These are phyloP conservation scores for Euproctis similis DNA, from an alignment of 2,888 invertebrate genomes.

Conservation along the genomic window DNA sequence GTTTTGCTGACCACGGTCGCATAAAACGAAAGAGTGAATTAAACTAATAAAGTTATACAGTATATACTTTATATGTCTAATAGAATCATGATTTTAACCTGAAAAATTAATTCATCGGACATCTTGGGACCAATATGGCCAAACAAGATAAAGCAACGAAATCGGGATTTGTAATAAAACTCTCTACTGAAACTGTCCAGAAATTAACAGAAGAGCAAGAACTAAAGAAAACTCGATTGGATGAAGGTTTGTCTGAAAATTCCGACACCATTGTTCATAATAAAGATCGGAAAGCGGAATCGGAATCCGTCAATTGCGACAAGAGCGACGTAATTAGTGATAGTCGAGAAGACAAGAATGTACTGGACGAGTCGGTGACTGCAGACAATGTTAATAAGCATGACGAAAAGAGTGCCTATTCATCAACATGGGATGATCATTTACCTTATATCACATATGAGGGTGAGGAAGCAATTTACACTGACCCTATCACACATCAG, in stretches of 20 bases:
- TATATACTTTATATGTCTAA: no score
- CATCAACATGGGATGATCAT: slow-evolving; percentile 54
- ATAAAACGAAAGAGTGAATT: no score
- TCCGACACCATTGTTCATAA: slow-evolving; percentile 7
- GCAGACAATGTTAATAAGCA: slow-evolving; percentile 2
- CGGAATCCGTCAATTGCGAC: slow-evolving; percentile 1
- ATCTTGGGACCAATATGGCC: slow-evolving; percentile 31
- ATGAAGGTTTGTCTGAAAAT: no score
- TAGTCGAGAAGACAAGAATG: no score
- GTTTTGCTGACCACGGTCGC: no score
- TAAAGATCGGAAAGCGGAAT: slow-evolving; percentile 3
- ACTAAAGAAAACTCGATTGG: slow-evolving; percentile 22
- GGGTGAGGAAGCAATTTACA: slow-evolving; percentile 82
- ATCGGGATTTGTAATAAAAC: slow-evolving; percentile 65
- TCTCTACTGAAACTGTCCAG: slow-evolving; percentile 63
- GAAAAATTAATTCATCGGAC: no score
- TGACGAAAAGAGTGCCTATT: slow-evolving; percentile 4
- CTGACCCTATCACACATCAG: slow-evolving; percentile 81
- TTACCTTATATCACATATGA: slow-evolving; percentile 81
- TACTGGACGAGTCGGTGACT: slow-evolving; percentile 1
- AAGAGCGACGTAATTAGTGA: no score
- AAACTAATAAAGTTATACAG: no score
- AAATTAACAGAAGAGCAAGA: slow-evolving; percentile 57
- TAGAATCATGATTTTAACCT: no score
- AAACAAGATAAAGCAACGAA: slow-evolving; percentile 44